Base-by-base conservation (phyloP, 2,888 invertebrate species). In the Cremastinae sp. region DNA sequence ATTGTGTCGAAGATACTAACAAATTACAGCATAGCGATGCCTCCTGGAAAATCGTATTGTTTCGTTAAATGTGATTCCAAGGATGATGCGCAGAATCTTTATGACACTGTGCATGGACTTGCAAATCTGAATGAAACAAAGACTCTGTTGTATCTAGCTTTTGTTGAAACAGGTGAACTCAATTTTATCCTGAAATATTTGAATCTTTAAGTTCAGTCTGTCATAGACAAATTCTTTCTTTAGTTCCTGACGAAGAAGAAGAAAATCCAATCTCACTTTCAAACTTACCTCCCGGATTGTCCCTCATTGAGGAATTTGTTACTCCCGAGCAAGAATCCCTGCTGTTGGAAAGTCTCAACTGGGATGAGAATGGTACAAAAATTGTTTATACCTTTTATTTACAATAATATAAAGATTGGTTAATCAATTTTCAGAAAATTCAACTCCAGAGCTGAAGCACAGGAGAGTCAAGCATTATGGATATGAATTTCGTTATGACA, bases 401-500 rank as follows among this genome's bases (percentile, higher is more conserved):
- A 41, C 8, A 8, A 22, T 34, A 0, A 8, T 2, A 14, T 45
- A 5, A 0, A 20, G n/a, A 12, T n/a, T 1, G n/a, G n/a, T n/a
- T 53, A 12, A 71, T 22, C 18, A 2, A 7, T 14, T 81, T 76
- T 0, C 69, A 83, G 84, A 78, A 61, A 79, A 78, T 53, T 75
- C 68, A 41, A 80, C 81, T 1, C 86, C 87, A 0, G 85, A 86
- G 43, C 89, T 97, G 79, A 98, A 97, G 87, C 94, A 97, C 86
- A 91, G 98, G 41, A 92, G 93, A 90, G 98, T 98, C 0, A 94
- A 93, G 86, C 98, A 98, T 90, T 98, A 93, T 90, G 98, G 98
- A 0, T 98, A 94, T 89, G 96, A 97, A 87, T 98, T 98, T 89
- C 91, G 94, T 77, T 98, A 98, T 90, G 95, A 94, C 56, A 94